Conservation (phyloP, 2,113 vertebrate genomes). For the Pantherophis guttatus region DNA sequence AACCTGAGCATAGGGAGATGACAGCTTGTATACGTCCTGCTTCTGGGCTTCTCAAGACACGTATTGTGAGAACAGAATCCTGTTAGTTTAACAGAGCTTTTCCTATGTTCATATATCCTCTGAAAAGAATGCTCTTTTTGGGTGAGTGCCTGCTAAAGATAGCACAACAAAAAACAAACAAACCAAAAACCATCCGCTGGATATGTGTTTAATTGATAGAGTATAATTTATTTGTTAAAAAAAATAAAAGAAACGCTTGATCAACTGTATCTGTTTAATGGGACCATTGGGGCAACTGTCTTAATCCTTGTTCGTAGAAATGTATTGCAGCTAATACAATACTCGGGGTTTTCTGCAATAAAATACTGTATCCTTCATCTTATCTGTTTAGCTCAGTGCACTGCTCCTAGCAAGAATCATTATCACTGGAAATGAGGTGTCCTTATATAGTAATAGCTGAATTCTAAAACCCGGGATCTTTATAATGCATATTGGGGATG, state of each 20-base stretch:
- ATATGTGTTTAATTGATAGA: not conserved
- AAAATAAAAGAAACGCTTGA: not conserved
- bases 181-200: not conserved
- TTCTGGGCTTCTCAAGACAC: not conserved
- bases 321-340: not conserved
- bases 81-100: not conserved
- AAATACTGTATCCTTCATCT: not conserved
- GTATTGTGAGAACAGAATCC: not conserved
- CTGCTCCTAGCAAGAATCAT: not conserved
- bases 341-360: not conserved
- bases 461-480: not conserved
- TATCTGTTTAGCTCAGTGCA: not conserved
- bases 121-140: not conserved
- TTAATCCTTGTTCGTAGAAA: not conserved
- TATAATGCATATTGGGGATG: not conserved
- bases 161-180: not conserved
- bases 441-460: not conserved
- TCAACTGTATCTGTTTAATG: not conserved
- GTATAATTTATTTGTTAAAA: not conserved
- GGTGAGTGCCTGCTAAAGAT: not conserved
- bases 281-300: not conserved
- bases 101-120: not conserved
- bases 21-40: not conserved
- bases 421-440: not conserved
- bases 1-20: not conserved